Evolutionary conservation across 2,113 vertebrate species (phyloP).

Genomic region (Anser brachyrhynchus): DNA sequence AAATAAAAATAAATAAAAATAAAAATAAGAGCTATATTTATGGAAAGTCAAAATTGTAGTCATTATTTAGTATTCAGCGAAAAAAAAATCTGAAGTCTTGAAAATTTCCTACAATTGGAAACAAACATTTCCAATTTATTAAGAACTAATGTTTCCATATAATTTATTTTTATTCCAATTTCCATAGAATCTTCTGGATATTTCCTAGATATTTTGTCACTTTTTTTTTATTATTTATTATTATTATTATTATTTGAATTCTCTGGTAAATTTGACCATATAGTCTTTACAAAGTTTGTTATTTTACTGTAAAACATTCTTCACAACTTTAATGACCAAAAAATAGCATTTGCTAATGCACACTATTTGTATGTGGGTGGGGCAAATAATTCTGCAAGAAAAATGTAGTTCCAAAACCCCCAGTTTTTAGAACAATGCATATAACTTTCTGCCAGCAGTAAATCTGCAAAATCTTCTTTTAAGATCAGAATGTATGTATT

Average conservation of each 20-base stretch:
- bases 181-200: not conserved
- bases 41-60: not conserved
- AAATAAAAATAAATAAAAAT: too few species aligned
- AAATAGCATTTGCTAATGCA: not conserved
- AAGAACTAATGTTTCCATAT: not conserved
- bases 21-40: not conserved
- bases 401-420: not conserved
- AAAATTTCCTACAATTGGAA: not conserved
- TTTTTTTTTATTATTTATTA: not conserved
- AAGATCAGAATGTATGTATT: not conserved
- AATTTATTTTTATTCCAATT: not conserved
- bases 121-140: not conserved
- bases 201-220: not conserved
- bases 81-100: not conserved
- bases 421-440: not conserved
- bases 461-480: not conserved
- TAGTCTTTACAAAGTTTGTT: not conserved
- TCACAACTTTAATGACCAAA: not conserved
- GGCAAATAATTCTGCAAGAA: not conserved
- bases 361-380: not conserved
- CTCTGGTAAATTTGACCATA: not conserved
- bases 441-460: not conserved
- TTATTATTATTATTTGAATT: not conserved
- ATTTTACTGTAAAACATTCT: not conserved
- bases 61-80: not conserved